A percentile compares a stretch with the other conserved stretches of the same genome.
Conservation (phyloP, 2,113 vertebrate species). For the Chauna torquata region DNA sequence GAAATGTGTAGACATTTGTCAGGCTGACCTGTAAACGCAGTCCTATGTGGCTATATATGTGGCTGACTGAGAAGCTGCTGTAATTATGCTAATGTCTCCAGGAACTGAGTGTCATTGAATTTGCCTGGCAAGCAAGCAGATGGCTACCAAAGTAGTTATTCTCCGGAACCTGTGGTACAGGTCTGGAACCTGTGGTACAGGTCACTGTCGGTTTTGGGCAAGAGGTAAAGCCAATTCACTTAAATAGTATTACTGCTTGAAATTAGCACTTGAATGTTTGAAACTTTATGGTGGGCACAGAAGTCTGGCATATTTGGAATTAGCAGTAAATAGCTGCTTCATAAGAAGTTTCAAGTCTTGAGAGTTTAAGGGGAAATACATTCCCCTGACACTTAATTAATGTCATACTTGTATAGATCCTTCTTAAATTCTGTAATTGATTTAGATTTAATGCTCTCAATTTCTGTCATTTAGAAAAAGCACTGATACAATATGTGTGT, state of each 20-base stretch:
- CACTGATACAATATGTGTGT: background rate
- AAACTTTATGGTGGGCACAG: background rate
- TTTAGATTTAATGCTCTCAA: background rate
- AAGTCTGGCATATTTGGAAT: background rate
- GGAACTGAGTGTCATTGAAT: background rate
- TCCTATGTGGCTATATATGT: background rate
- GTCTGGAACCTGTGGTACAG: background rate
- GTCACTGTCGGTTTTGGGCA: background rate
- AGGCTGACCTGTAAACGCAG: background rate
- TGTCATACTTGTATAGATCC: background rate
- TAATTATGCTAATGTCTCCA: background rate
- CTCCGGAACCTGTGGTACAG: background rate
- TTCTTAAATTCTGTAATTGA: background rate
- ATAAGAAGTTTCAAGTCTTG: background rate
- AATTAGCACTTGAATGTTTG: background rate
- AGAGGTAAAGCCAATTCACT: background rate
- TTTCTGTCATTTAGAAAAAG: background rate
- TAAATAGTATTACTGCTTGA: background rate
- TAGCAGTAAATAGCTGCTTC: background rate
- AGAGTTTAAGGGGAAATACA: background rate
- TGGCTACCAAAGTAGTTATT: background rate
- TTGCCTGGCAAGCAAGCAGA: background rate
- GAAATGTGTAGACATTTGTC: fast-evolving
- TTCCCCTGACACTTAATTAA: too few species aligned
- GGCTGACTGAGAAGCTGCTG: background rate